Evolutionary conservation across 2,888 invertebrate genomes (phyloP).

Genomic region (Shargacucullia verbasci): DNA sequence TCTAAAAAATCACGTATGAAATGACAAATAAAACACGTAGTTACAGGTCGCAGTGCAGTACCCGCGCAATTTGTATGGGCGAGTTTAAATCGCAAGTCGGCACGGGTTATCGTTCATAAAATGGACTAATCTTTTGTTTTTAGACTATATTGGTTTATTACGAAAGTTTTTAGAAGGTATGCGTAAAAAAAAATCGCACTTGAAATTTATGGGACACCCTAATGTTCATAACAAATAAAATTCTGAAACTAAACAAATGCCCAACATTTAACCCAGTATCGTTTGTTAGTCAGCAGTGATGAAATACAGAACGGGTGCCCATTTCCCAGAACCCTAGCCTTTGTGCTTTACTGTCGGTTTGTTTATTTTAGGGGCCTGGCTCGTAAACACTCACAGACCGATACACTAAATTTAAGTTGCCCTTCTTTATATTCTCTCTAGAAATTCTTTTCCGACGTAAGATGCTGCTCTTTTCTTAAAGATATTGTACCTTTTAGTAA

Average conservation of each 20-base stretch:
- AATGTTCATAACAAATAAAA: neutral
- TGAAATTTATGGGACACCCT: too few relatives aligned
- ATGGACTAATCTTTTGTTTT: too few relatives aligned
- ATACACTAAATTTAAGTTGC: constrained; percentile 83
- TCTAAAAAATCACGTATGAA: too few relatives aligned
- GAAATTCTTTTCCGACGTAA: constrained; percentile 66
- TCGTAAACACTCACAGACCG: constrained; percentile 84
- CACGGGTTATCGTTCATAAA: too few relatives aligned
- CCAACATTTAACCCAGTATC: constrained; percentile 54
- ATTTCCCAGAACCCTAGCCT: constrained; percentile 78
- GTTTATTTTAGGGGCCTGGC: constrained; percentile 83
- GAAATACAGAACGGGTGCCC: constrained; percentile 76
- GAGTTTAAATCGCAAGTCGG: too few relatives aligned
- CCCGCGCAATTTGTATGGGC: too few relatives aligned
- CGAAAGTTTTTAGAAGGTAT: too few relatives aligned
- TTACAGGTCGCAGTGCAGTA: too few relatives aligned
- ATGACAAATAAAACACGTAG: too few relatives aligned
- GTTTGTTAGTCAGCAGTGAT: constrained; percentile 72
- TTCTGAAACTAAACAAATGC: constrained; percentile 14
- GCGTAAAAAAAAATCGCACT: too few relatives aligned
- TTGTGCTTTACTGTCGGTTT: constrained; percentile 82
- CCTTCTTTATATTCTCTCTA: constrained; percentile 77
- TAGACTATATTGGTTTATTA: too few relatives aligned
- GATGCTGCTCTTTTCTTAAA: constrained; percentile 22
- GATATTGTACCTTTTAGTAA: constrained; percentile 16